Percentiles rank a stretch among this genome's conserved stretches.
Evolutionary conservation across 1,140 invertebrate species (phyloP).

Genomic region (Nephila pilipes): DNA sequence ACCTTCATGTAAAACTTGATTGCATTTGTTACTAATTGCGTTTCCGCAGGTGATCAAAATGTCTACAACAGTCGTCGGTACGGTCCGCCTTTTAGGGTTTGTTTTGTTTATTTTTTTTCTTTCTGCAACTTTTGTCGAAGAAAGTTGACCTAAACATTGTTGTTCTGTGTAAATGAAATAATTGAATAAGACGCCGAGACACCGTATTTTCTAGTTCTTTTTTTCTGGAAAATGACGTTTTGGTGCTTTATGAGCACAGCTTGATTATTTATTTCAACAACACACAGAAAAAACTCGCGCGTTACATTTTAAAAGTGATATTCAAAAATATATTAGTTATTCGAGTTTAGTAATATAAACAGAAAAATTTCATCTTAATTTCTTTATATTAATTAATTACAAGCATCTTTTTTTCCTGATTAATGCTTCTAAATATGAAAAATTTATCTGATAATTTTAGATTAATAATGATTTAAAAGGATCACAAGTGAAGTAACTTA

Average conservation of each 20-base stretch:
- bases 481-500: too few relatives aligned
- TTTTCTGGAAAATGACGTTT: not conserved
- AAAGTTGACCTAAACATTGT: not conserved
- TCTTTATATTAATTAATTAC: too few relatives aligned
- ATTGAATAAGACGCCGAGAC: conserved; percentile 25
- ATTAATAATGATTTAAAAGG: too few relatives aligned
- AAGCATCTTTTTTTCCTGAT: too few relatives aligned
- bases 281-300: too few relatives aligned
- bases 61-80: conserved; percentile 22
- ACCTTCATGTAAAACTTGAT: conserved; percentile 33
- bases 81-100: not conserved
- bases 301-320: too few relatives aligned
- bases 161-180: conserved; percentile 54
- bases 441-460: too few relatives aligned
- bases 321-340: too few relatives aligned
- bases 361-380: too few relatives aligned
- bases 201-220: not conserved
- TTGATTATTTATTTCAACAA: not conserved
- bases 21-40: conserved; percentile 57
- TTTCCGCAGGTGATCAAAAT: conserved; percentile 51
- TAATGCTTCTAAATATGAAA: too few relatives aligned
- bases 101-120: conserved; percentile 24
- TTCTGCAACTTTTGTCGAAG: not conserved
- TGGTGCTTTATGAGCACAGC: not conserved
- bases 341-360: too few relatives aligned